Conservation (phyloP, 2,888 invertebrate genomes). For the Catocala nupta region DNA sequence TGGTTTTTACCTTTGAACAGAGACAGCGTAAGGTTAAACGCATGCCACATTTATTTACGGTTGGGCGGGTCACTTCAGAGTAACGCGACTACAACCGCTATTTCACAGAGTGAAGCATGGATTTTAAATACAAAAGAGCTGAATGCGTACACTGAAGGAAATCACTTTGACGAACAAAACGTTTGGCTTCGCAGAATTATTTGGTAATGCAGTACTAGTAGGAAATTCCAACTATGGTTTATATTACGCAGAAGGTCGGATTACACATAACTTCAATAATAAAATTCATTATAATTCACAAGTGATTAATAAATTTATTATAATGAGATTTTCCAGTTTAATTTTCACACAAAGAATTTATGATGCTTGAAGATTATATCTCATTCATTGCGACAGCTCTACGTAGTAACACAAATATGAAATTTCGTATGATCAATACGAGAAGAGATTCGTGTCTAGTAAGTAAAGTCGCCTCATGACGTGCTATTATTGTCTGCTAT, state of each 20-base stretch:
- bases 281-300: too few species aligned
- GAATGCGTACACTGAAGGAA: constrained; percentile 25
- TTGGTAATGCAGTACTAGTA: not conserved
- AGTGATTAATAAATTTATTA: too few species aligned
- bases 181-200: constrained; percentile 6
- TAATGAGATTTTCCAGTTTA: too few species aligned
- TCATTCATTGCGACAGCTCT: not conserved
- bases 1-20: constrained; percentile 9
- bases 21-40: constrained; percentile 30
- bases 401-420: not conserved
- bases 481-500: not conserved
- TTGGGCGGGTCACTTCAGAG: constrained; percentile 57
- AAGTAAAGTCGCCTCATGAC: not conserved
- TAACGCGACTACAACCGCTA: constrained; percentile 29
- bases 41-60: constrained; percentile 51
- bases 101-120: constrained; percentile 30
- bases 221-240: too few species aligned
- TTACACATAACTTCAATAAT: too few species aligned
- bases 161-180: constrained; percentile 18
- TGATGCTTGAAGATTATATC: not conserved
- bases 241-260: too few species aligned
- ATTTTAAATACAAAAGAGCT: constrained; percentile 37
- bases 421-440: too few species aligned
- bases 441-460: too few species aligned
- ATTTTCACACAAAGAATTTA: not conserved